phyloP scores from a whole-genome alignment of 2,888 invertebrate genomes.

The Andrena chrysosceles region DNA sequence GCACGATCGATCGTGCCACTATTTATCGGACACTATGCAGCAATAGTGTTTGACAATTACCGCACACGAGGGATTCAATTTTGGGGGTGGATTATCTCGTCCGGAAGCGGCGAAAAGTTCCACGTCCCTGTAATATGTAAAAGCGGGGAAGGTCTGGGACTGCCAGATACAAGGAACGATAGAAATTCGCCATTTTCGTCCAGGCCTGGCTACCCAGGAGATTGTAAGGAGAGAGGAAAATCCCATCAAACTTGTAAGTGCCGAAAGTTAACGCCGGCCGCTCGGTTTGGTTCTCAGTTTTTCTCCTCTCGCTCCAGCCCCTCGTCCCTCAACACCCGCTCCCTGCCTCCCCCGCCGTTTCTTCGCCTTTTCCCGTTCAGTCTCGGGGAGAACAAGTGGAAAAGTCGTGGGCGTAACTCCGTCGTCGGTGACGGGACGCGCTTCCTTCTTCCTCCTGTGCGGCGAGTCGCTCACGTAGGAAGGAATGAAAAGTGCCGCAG shows the following conservation, averaged over 20 bases:
- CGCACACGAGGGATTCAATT: slow-evolving; percentile 18
- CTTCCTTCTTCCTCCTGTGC: slow-evolving; percentile 30
- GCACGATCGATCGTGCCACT: too few species aligned
- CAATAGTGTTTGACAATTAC: slow-evolving; percentile 9
- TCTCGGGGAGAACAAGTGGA: slow-evolving; percentile 63
- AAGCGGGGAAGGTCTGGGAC: slow-evolving; percentile 18
- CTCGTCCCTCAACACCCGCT: neutral
- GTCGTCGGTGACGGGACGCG: slow-evolving; percentile 43
- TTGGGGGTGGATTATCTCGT: slow-evolving; percentile 22
- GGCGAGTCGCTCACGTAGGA: neutral
- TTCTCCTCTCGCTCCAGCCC: slow-evolving; percentile 37
- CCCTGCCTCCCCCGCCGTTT: neutral
- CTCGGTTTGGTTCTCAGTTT: slow-evolving; percentile 60
- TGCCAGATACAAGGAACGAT: slow-evolving; percentile 53
- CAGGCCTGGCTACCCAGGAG: slow-evolving; percentile 6
- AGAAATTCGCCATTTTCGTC: slow-evolving; percentile 59
- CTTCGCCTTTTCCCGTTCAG: slow-evolving; percentile 39
- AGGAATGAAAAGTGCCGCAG: slow-evolving; percentile 70
- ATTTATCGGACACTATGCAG: too few species aligned
- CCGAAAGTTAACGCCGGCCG: slow-evolving; percentile 73
- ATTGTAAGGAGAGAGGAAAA: slow-evolving; percentile 56
- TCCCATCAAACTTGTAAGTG: slow-evolving; percentile 78
- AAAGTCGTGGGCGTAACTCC: slow-evolving; percentile 70
- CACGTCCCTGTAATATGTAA: slow-evolving; percentile 53
- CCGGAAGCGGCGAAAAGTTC: slow-evolving; percentile 50